Evolutionary conservation across 2,888 invertebrate genomes (phyloP).

Genomic region (Bombylius major): DNA sequence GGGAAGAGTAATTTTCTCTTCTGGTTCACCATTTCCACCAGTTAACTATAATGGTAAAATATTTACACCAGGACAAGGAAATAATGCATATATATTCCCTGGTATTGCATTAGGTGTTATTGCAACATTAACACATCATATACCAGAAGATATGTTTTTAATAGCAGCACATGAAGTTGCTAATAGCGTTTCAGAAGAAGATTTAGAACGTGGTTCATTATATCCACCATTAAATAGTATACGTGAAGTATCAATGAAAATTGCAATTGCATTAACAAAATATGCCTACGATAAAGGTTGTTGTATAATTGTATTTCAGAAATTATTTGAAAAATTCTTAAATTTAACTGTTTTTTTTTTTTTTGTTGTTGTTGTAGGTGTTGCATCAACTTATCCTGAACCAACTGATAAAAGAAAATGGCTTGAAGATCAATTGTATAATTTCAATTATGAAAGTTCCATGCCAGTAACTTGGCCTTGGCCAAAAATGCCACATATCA

Average conservation of each 20-base stretch:
- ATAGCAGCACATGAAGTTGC: conserved; percentile 83
- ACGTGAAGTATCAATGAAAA: conserved; percentile 76
- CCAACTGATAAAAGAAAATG: conserved; percentile 62
- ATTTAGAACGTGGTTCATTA: conserved; percentile 74
- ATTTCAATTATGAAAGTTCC: conserved; percentile 63
- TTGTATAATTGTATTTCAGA: conserved; percentile 1
- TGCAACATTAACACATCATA: conserved; percentile 81
- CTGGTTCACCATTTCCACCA: conserved; percentile 90
- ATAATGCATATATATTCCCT: conserved; percentile 96
- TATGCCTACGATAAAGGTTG: conserved; percentile 81
- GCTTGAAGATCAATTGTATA: conserved; percentile 62
- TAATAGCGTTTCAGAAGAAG: conserved; percentile 66
- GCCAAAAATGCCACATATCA: conserved; percentile 36
- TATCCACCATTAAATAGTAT: conserved; percentile 83
- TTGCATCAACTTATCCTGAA: conserved; percentile 77
- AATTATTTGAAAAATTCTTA: too few relatives aligned
- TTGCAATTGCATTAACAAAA: conserved; percentile 76
- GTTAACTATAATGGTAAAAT: conserved; percentile 67
- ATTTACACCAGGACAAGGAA: conserved; percentile 89
- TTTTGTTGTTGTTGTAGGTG: conserved; percentile 42
- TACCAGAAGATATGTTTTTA: conserved; percentile 87
- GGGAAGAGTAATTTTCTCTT: conserved; percentile 90
- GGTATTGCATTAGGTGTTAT: conserved; percentile 92
- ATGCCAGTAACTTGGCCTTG: conserved; percentile 59
- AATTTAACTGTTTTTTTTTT: not conserved